Conservation (phyloP, 2,888 invertebrate species). For the Melitaea athalia region DNA sequence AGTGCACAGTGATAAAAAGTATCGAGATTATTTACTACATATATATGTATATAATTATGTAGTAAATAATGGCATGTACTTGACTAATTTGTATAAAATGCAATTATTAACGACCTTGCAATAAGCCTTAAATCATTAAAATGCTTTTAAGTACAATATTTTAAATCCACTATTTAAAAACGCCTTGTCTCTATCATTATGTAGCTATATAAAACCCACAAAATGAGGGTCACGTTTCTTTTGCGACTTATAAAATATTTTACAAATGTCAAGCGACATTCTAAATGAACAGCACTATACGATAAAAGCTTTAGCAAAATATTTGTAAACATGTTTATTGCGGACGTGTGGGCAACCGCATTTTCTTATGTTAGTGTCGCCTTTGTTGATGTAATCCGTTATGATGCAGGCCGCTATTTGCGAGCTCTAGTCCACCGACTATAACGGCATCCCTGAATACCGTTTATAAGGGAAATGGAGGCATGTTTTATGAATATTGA, state of each 20-base stretch:
- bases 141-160: too few relatives aligned
- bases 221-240: too few relatives aligned
- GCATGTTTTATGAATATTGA: slow-evolving; percentile 50
- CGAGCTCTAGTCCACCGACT: slow-evolving; percentile 49
- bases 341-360: slow-evolving; percentile 6
- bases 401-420: slow-evolving; percentile 55
- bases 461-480: slow-evolving; percentile 58
- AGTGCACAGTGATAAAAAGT: too few relatives aligned
- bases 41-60: too few relatives aligned
- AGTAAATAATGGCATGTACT: too few relatives aligned
- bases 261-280: not conserved
- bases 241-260: not conserved
- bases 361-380: slow-evolving; percentile 35
- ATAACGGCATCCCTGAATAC: slow-evolving; percentile 59
- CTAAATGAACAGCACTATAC: not conserved
- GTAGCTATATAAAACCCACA: too few relatives aligned
- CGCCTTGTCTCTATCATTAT: too few relatives aligned
- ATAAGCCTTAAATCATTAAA: too few relatives aligned
- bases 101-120: too few relatives aligned
- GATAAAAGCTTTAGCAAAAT: slow-evolving; percentile 3
- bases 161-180: too few relatives aligned
- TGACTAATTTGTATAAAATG: too few relatives aligned
- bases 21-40: too few relatives aligned
- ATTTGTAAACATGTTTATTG: slow-evolving; percentile 13
- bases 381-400: slow-evolving; percentile 38